Evolutionary conservation across 2,797 vertebrate species (phyloP).

Genomic region (Mustela erminea): DNA sequence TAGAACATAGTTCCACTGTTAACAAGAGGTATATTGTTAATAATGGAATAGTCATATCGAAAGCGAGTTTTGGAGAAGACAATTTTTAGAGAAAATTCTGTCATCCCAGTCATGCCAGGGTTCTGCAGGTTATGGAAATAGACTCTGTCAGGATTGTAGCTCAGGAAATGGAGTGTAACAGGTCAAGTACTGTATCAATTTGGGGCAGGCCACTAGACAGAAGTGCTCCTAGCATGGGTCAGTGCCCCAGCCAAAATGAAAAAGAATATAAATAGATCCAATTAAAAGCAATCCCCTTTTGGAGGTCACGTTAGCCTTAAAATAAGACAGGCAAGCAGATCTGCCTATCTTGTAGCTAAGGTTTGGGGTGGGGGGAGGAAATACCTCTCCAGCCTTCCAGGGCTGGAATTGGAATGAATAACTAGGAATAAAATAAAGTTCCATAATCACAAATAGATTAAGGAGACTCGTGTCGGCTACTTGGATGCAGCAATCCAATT

Average conservation of each 20-base stretch:
- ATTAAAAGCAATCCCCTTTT: conserved; percentile 74
- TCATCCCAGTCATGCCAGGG: not conserved
- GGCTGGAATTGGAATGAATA: not conserved
- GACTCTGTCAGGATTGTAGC: conserved; percentile 30
- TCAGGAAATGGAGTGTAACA: conserved; percentile 80
- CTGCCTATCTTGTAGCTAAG: conserved; percentile 13
- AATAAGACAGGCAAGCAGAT: conserved; percentile 49
- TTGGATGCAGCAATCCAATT: not conserved
- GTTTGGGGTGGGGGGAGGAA: not conserved
- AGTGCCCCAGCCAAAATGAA: conserved; percentile 67
- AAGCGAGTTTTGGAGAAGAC: conserved; percentile 26
- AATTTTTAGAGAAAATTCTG: conserved; percentile 31
- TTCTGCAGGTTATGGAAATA: conserved; percentile 71
- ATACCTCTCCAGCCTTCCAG: not conserved
- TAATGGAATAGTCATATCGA: not conserved
- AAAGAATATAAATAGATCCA: conserved; percentile 78
- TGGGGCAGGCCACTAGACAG: conserved; percentile 73
- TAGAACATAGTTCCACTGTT: conserved; percentile 3
- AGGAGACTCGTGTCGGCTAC: not conserved
- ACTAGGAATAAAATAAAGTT: not conserved
- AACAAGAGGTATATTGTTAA: conserved; percentile 9
- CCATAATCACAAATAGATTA: not conserved
- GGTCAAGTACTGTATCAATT: conserved; percentile 78
- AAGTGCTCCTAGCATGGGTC: conserved; percentile 73
- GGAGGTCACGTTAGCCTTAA: conserved; percentile 69